Percentiles rank a stretch among this genome's conserved stretches.
Evolutionary conservation across 2,888 invertebrate species (phyloP).

Genomic region (Drosophila rellima): DNA sequence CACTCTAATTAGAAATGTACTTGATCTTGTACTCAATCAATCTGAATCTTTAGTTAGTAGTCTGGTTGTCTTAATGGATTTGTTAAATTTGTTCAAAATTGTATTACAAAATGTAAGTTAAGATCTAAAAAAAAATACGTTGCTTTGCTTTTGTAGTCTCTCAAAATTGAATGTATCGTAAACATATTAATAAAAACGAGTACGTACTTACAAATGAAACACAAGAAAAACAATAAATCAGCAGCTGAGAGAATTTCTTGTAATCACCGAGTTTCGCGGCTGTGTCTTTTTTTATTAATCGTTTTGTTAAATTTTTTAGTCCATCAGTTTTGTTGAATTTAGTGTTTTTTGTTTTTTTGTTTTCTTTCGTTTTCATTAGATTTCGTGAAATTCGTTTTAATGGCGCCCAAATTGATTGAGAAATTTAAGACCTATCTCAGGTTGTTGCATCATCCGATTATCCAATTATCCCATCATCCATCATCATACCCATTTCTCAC

Average conservation of each 20-base stretch:
- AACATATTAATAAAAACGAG: slow-evolving; percentile 39
- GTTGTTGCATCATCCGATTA: slow-evolving; percentile 34
- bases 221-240: slow-evolving; percentile 34
- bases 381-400: slow-evolving; percentile 32
- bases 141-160: slow-evolving; percentile 50
- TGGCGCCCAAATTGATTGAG: slow-evolving; percentile 58
- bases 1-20: neutral
- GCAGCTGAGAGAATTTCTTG: slow-evolving; percentile 6
- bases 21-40: neutral
- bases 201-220: slow-evolving; percentile 45
- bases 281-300: slow-evolving; percentile 8
- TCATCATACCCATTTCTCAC: neutral
- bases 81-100: slow-evolving; percentile 1
- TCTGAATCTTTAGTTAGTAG: neutral
- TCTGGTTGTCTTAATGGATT: neutral
- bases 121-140: slow-evolving; percentile 14
- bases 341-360: neutral
- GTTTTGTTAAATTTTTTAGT: slow-evolving; percentile 10
- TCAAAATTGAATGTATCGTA: slow-evolving; percentile 71
- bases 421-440: slow-evolving; percentile 55
- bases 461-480: slow-evolving; percentile 1
- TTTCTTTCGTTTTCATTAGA: slow-evolving; percentile 19
- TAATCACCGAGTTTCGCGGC: slow-evolving; percentile 5
- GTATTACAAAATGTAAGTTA: neutral
- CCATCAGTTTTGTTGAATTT: slow-evolving; percentile 2